A percentile compares a stretch with the other conserved stretches of the same genome.
Evolutionary conservation across 2,797 vertebrate species (phyloP).

Genomic region (Gymnoscopelus braueri): DNA sequence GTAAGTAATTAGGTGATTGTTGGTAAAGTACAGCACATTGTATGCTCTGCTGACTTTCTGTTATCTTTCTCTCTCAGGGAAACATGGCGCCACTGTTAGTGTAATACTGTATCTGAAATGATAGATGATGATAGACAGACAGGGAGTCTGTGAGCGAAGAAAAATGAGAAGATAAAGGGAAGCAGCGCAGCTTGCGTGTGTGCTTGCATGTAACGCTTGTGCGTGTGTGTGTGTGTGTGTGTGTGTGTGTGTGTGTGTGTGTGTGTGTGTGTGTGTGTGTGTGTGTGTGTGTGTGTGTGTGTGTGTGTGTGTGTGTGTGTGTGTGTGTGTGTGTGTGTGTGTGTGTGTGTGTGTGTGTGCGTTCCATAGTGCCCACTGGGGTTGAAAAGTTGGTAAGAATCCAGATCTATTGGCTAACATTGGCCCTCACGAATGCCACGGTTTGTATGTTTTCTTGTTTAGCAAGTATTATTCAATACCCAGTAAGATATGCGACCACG

Average conservation of each 20-base stretch:
- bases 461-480: no score
- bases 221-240: slow-evolving; percentile 2
- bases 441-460: no score
- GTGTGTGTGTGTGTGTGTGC: background rate
- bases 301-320: slow-evolving; percentile 10
- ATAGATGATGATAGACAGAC: background rate
- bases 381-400: no score
- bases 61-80: background rate
- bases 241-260: background rate
- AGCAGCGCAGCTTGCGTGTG: background rate
- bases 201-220: background rate
- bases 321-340: slow-evolving; percentile 12
- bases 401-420: no score
- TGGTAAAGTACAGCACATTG: no score
- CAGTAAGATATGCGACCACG: no score
- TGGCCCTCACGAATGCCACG: no score
- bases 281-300: background rate
- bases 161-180: background rate
- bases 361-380: no score
- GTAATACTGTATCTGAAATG: background rate
- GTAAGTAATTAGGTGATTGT: no score
- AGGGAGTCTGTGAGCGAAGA: background rate
- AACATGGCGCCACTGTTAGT: background rate
- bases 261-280: background rate
- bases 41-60: no score